Evolutionary conservation across 2,888 invertebrate species (phyloP).

Genomic region (Nowickia ferox): DNA sequence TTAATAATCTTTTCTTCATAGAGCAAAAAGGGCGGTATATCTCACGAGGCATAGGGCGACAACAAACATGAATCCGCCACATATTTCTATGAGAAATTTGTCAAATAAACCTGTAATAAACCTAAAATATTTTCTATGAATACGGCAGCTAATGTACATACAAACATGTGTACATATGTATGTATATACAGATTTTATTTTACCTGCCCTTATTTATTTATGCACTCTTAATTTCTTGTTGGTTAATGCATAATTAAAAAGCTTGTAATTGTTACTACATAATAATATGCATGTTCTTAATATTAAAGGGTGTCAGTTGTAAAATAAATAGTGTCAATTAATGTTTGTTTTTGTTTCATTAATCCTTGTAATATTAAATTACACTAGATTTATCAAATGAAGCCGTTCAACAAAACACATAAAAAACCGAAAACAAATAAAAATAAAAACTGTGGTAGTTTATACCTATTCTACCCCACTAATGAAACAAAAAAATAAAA

Average conservation of each 20-base stretch:
- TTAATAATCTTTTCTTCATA: no score
- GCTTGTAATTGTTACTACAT: constrained; percentile 5
- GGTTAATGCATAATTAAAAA: constrained; percentile 44
- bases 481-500: constrained; percentile 15
- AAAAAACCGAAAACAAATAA: constrained; percentile 15
- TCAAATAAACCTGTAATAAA: no score
- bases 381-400: constrained; percentile 63
- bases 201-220: not conserved
- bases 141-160: no score
- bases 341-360: constrained; percentile 38
- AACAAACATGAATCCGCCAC: no score
- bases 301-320: constrained; percentile 31
- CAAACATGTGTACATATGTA: not conserved
- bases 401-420: constrained; percentile 66
- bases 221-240: not conserved
- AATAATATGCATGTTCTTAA: constrained; percentile 1
- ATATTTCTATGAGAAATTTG: no score
- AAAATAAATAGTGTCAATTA: constrained; percentile 53
- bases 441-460: constrained; percentile 34
- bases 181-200: not conserved
- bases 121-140: no score
- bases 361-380: constrained; percentile 68
- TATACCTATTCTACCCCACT: constrained; percentile 4
- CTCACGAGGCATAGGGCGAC: no score
- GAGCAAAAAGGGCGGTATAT: no score